Evolutionary conservation across 2,888 invertebrate species (phyloP), one percentile per base, ranked within the genome.

Genomic region (Troides helena): DNA sequence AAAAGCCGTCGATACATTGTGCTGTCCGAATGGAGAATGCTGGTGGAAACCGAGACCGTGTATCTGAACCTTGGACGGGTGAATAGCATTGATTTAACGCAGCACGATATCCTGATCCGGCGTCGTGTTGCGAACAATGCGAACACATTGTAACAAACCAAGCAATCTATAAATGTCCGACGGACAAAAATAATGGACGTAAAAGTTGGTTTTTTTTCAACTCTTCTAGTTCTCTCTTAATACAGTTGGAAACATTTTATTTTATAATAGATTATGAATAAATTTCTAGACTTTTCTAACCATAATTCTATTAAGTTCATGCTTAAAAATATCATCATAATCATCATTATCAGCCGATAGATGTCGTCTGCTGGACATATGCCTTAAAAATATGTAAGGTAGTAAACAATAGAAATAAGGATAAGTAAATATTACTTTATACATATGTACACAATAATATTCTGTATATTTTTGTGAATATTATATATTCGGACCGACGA

Each of bases 21-120:
- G 83, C 86, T 91, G 91, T 91, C 91, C 80, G 75, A 74, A 77
- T 82, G 80, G 85, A 87, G 86, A 86, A 85, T 87, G 82, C 82
- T 81, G 76, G 81, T 85, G 87, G 91, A 87, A 90, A 83, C 86
- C 77, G 80, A 81, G 87, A 84, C 79, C 87, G 81, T 83, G 83
- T 74, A 80, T 86, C 85, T 81, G 81, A 85, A 81, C 90, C 90
- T 90, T 90, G 90, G 89, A 84, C 85, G 81, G 83, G 75, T 84
- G 85, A 86, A 84, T 84, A 81, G 64, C 67, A 65, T 80, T 78
- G 80, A 79, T 77, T 74, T 76, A 79, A 74, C 72, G 67, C 69
- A 67, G 56, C 63, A 68, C 69, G 73, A 73, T 74, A 74, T 76
- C 72, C 70, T 73, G 67, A 63, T 60, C 53, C 56, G 25, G 62